These are phyloP conservation scores for Episyrphus balteatus DNA, from an alignment of 1,140 invertebrate species.

Conservation along the genomic window DNA sequence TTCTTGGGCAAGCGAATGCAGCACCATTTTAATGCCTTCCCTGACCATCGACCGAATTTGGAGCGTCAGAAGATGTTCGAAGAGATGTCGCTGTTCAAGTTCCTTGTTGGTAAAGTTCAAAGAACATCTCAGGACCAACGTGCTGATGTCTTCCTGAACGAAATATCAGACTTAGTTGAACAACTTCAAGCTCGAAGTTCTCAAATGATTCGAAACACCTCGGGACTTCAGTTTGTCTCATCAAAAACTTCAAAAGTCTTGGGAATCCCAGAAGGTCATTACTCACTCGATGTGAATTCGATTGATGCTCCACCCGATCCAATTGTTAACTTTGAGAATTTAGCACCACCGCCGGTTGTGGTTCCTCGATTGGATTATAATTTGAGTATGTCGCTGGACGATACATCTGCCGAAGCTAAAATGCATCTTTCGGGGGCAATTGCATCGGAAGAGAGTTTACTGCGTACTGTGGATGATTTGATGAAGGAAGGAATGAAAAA, in stretches of 20 bases:
- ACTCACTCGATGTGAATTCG: slow-evolving; percentile 29
- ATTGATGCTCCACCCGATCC: slow-evolving; percentile 11
- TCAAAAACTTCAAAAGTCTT: slow-evolving; percentile 21
- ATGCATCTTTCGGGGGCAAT: slow-evolving; percentile 31
- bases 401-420: slow-evolving; percentile 31
- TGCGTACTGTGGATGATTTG: slow-evolving; percentile 28
- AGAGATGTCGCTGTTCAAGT: slow-evolving; percentile 18
- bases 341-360: background rate
- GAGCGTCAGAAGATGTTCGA: slow-evolving; percentile 3
- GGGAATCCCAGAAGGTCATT: slow-evolving; percentile 33
- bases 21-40: slow-evolving; percentile 28
- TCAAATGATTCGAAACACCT: slow-evolving; percentile 30
- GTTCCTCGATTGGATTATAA: slow-evolving; percentile 11
- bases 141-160: slow-evolving; percentile 28
- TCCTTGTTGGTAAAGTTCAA: slow-evolving; percentile 24
- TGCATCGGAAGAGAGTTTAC: slow-evolving; percentile 29
- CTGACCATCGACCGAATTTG: slow-evolving; percentile 15
- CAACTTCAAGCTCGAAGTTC: slow-evolving; percentile 30
- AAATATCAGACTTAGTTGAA: slow-evolving; percentile 28
- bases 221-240: slow-evolving; percentile 28
- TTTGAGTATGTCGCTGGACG: slow-evolving; percentile 29
- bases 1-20: slow-evolving; percentile 27
- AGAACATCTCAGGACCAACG: slow-evolving; percentile 25
- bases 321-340: background rate
- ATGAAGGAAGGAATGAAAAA: slow-evolving; percentile 10